Conservation (phyloP, 1,140 invertebrate genomes). For the Nylanderia fulva region DNA sequence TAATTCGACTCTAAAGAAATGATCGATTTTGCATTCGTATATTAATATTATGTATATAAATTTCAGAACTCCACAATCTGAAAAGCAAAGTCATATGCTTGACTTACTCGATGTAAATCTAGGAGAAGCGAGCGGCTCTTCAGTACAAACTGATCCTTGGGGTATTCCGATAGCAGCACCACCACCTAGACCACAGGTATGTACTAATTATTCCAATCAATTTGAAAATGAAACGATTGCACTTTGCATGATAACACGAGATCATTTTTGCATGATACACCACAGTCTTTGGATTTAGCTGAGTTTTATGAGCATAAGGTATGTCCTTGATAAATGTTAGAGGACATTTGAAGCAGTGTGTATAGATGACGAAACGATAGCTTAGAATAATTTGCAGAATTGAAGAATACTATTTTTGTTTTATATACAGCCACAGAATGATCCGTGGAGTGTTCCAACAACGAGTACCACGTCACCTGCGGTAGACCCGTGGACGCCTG, state of each 20-base stretch:
- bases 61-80: slow-evolving; percentile 81
- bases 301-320: slow-evolving; percentile 79
- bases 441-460: slow-evolving; percentile 87
- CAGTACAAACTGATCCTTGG: slow-evolving; percentile 90
- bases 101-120: slow-evolving; percentile 94
- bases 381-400: background rate
- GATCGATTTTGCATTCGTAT: background rate
- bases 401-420: slow-evolving; percentile 25
- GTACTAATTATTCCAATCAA: slow-evolving; percentile 26
- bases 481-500: slow-evolving; percentile 88
- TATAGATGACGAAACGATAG: background rate
- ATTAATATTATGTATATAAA: slow-evolving; percentile 23
- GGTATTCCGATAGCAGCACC: slow-evolving; percentile 87
- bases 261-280: slow-evolving; percentile 77
- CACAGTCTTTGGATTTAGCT: slow-evolving; percentile 82
- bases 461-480: slow-evolving; percentile 81
- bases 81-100: slow-evolving; percentile 90
- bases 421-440: slow-evolving; percentile 81
- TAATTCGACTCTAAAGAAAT: background rate
- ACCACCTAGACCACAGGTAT: slow-evolving; percentile 85
- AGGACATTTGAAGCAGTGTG: background rate
- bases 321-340: slow-evolving; percentile 60
- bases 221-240: background rate
- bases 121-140: slow-evolving; percentile 86
- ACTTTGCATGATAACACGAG: slow-evolving; percentile 76